These are phyloP conservation scores for Antedon mediterranea DNA, from an alignment of 53 echinoderm and acorn worm genomes.

Conservation along the genomic window DNA sequence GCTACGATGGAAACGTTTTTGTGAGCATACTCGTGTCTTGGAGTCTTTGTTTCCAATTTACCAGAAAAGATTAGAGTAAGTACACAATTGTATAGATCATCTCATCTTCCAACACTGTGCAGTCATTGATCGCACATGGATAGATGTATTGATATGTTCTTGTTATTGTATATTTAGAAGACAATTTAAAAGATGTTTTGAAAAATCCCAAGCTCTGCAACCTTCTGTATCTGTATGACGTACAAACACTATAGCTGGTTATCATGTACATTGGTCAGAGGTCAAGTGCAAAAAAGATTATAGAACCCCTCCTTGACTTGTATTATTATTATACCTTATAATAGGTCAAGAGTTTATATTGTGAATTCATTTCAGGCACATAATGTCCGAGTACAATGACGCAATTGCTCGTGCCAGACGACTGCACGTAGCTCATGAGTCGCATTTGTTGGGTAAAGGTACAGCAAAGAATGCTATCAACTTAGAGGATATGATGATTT, in stretches of 20 bases:
- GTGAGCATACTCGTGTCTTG: conserved; percentile 86
- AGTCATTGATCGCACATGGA: no score
- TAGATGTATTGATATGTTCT: no score
- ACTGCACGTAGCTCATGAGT: conserved; percentile 76
- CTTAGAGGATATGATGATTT: conserved; percentile 64
- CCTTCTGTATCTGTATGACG: no score
- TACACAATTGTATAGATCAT: neutral
- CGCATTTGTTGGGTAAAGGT: conserved; percentile 51
- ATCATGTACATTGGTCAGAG: no score
- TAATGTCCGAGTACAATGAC: conserved; percentile 91
- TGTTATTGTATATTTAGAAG: no score
- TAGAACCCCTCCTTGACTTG: no score
- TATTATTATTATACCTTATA: no score
- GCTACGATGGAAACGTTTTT: conserved; percentile 95
- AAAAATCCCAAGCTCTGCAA: no score
- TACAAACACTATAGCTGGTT: no score
- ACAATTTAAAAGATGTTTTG: no score
- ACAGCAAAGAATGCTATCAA: conserved; percentile 48
- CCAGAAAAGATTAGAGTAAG: conserved; percentile 92
- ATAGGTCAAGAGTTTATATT: neutral
- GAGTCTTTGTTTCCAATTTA: conserved; percentile 83
- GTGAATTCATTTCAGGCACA: conserved; percentile 29
- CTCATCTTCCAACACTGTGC: no score
- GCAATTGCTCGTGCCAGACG: conserved; percentile 60
- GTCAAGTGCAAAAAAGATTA: no score